Conservation (phyloP, 2,113 vertebrate genomes). For the Trochalopteron elliotii region DNA sequence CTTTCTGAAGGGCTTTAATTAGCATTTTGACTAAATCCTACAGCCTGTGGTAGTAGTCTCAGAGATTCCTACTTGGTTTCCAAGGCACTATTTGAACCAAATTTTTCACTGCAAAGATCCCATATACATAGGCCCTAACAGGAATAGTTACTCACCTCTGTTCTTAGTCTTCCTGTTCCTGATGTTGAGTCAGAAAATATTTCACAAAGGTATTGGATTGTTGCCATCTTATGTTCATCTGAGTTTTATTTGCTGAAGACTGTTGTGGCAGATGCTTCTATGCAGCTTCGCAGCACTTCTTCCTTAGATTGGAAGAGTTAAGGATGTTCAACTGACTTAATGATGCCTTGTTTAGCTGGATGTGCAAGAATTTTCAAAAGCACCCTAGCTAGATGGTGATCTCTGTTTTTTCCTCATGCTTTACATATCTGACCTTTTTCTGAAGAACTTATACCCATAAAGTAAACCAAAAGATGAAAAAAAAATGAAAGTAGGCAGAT, state of each 20-base stretch:
- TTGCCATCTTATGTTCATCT: neutral
- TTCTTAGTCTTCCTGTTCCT: neutral
- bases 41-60: neutral
- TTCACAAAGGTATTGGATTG: neutral
- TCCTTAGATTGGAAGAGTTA: neutral
- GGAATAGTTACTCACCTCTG: neutral
- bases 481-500: neutral
- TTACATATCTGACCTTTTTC: neutral
- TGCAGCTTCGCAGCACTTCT: neutral
- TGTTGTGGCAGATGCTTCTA: neutral
- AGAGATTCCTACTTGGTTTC: neutral
- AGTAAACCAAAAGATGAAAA: neutral
- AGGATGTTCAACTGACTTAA: neutral
- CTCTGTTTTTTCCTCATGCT: neutral
- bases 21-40: neutral
- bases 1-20: neutral
- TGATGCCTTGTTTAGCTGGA: neutral
- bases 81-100: neutral
- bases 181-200: neutral
- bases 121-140: accelerated
- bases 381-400: neutral
- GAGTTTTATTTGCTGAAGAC: neutral
- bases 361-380: neutral
- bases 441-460: neutral
- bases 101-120: neutral